Conservation (phyloP, 2,113 vertebrate genomes). For the Perccottus glenii region DNA sequence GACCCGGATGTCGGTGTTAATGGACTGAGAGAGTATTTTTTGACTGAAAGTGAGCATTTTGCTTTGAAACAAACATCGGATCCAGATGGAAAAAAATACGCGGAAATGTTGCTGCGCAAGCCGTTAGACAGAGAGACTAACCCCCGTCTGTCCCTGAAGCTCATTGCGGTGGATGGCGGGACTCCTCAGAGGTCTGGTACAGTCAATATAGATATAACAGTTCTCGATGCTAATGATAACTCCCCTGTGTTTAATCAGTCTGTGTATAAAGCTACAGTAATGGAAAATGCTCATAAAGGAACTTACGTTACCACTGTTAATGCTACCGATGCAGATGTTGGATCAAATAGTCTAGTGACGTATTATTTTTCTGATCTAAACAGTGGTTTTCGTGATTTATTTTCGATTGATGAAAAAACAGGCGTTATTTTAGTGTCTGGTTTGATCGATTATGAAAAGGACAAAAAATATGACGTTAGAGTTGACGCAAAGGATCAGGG, state of each 20-base stretch:
- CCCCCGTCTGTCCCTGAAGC: constrained; percentile 35
- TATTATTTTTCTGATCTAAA: constrained; percentile 64
- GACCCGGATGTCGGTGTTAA: constrained; percentile 74
- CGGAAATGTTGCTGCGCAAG: constrained; percentile 76
- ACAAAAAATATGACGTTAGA: constrained; percentile 59
- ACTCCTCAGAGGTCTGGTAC: constrained; percentile 63
- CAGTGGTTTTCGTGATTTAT: constrained; percentile 29
- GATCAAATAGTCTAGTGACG: constrained; percentile 46
- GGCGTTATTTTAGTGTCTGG: constrained; percentile 53
- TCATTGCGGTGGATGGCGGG: constrained; percentile 68
- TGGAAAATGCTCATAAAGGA: constrained; percentile 76
- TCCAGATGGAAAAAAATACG: constrained; percentile 63
- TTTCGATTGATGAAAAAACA: constrained; percentile 51
- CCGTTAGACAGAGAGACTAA: constrained; percentile 67
- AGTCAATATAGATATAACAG: constrained; percentile 53
- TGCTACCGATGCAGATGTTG: constrained; percentile 79
- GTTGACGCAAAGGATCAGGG: constrained; percentile 72
- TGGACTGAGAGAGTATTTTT: constrained; percentile 74
- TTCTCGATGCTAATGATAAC: constrained; percentile 66
- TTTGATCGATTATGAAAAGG: constrained; percentile 66
- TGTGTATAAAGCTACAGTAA: constrained; percentile 71
- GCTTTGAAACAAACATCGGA: constrained; percentile 60
- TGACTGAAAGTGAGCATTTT: constrained; percentile 69
- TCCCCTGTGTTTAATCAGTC: constrained; percentile 68
- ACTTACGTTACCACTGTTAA: constrained; percentile 72